These are phyloP conservation scores for Salarias fasciatus DNA, from an alignment of 2,797 vertebrate species.

Conservation along the genomic window DNA sequence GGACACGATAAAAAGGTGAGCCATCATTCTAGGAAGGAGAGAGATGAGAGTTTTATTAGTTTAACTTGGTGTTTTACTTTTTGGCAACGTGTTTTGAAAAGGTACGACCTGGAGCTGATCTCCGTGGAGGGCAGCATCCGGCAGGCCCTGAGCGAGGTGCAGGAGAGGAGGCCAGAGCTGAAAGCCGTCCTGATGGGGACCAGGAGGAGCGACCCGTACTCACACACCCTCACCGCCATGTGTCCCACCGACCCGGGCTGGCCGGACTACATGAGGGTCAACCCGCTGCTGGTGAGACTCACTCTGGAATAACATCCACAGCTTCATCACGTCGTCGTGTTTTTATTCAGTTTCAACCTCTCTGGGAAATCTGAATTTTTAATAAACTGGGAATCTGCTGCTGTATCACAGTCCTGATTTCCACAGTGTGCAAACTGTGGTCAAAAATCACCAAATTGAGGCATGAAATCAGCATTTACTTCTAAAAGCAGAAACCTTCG, in stretches of 20 bases:
- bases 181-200: conserved; percentile 95
- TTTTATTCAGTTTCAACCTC: too few species aligned
- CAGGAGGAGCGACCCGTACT: conserved; percentile 92
- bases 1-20: conserved; percentile 89
- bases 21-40: too few species aligned
- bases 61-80: conserved; percentile 9
- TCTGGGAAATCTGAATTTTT: too few species aligned
- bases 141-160: conserved; percentile 86
- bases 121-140: conserved; percentile 90
- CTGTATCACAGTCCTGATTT: too few species aligned
- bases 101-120: conserved; percentile 87
- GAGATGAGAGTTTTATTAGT: too few species aligned
- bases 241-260: conserved; percentile 91
- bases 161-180: conserved; percentile 84
- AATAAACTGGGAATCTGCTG: too few species aligned
- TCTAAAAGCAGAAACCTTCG: too few species aligned
- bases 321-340: too few species aligned
- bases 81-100: conserved; percentile 45
- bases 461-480: too few species aligned
- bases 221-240: conserved; percentile 84
- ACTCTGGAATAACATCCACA: too few species aligned
- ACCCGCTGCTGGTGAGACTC: conserved; percentile 88
- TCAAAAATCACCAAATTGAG: too few species aligned
- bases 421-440: too few species aligned
- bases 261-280: conserved; percentile 93